Conservation (phyloP, 2,888 invertebrate species). For the Drosophila differens region DNA sequence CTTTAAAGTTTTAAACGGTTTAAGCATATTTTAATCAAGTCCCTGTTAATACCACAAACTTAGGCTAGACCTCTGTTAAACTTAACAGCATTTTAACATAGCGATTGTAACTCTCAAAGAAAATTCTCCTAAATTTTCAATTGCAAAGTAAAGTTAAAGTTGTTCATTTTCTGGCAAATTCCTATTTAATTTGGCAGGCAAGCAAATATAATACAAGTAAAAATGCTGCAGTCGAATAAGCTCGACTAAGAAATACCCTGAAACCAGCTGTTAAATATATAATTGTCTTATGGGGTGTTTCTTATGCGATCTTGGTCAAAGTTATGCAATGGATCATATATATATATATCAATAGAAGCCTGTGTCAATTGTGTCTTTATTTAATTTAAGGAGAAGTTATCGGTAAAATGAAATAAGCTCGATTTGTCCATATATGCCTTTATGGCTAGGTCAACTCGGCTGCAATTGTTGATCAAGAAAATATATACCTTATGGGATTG, state of each 20-base stretch:
- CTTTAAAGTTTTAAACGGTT: not conserved
- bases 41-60: not conserved
- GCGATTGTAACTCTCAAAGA: not conserved
- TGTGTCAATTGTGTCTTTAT: not conserved
- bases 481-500: not conserved
- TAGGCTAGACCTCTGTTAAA: not conserved
- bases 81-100: not conserved
- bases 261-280: not conserved
- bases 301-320: not conserved
- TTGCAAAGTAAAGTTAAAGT: not conserved
- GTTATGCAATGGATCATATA: not conserved
- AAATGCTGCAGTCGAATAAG: not conserved
- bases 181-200: not conserved
- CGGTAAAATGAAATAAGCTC: not conserved
- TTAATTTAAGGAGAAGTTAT: no score
- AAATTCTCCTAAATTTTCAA: not conserved
- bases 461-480: not conserved
- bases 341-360: not conserved
- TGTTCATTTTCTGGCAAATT: not conserved
- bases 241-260: not conserved
- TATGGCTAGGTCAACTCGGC: not conserved
- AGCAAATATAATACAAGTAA: not conserved
- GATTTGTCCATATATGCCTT: not conserved
- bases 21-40: not conserved
- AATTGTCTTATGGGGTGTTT: not conserved